These are phyloP conservation scores for Thymelicus acteon DNA, from an alignment of 2,888 invertebrate genomes.

Conservation along the genomic window DNA sequence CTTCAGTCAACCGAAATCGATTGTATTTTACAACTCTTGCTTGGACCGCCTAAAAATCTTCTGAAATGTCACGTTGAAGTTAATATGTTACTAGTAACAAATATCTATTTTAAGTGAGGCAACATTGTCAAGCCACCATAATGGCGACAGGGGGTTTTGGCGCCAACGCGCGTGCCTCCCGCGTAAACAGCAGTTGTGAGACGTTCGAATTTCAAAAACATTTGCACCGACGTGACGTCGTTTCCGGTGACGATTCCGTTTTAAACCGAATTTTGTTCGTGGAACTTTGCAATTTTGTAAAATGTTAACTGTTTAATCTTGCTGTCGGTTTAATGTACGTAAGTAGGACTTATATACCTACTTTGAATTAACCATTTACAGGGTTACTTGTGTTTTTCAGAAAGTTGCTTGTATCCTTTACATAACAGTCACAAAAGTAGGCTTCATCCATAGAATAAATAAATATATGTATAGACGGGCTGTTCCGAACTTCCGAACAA, in stretches of 20 bases:
- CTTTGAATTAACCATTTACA: neutral
- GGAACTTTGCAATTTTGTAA: slow-evolving; percentile 50
- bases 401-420: too few species aligned
- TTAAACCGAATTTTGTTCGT: slow-evolving; percentile 41
- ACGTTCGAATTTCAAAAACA: slow-evolving; percentile 82
- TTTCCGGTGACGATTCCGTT: slow-evolving; percentile 78
- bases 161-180: slow-evolving; percentile 76
- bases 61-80: neutral
- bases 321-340: neutral
- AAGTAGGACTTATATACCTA: neutral
- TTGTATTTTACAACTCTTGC: too few species aligned
- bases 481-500: too few species aligned
- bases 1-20: too few species aligned
- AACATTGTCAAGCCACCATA: slow-evolving; percentile 70
- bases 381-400: too few species aligned
- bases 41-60: too few species aligned
- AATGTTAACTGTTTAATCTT: slow-evolving; percentile 39
- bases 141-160: slow-evolving; percentile 72
- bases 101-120: slow-evolving; percentile 74
- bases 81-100: slow-evolving; percentile 50
- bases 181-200: slow-evolving; percentile 74
- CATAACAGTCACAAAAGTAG: too few species aligned
- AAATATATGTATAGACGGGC: too few species aligned
- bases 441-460: too few species aligned
- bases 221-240: slow-evolving; percentile 75